phyloP scores from a whole-genome alignment of 92 coral and sea anemone genomes.

The Parazoanthus swiftii region DNA sequence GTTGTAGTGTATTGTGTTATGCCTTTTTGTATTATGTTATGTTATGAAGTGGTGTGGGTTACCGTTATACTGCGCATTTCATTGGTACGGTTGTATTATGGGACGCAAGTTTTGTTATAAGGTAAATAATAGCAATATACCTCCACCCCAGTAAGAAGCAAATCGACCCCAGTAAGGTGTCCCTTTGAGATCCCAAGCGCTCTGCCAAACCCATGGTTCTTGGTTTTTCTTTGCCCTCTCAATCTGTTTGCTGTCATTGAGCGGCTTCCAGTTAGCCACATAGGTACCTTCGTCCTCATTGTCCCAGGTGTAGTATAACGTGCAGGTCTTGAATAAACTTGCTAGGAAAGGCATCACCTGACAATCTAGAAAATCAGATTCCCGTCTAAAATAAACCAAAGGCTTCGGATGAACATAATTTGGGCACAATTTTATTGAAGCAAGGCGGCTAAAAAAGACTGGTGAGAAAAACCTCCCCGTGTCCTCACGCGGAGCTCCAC shows the following conservation, averaged over 20 bases:
- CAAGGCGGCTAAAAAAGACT: no score
- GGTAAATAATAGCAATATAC: slow-evolving; percentile 36
- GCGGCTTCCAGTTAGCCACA: slow-evolving; percentile 62
- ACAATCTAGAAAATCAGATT: slow-evolving; percentile 50
- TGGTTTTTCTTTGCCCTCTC: slow-evolving; percentile 50
- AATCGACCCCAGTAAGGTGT: slow-evolving; percentile 90
- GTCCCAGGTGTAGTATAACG: slow-evolving; percentile 64
- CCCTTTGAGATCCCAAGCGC: slow-evolving; percentile 76
- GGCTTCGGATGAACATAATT: no score
- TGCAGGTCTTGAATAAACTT: slow-evolving; percentile 51
- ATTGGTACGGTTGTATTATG: not conserved
- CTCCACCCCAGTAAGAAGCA: slow-evolving; percentile 90
- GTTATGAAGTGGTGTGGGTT: not conserved
- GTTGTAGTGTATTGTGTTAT: not conserved
- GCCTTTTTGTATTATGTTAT: not conserved
- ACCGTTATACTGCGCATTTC: not conserved
- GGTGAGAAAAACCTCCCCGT: no score
- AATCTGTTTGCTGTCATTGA: slow-evolving; percentile 54
- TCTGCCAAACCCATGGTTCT: slow-evolving; percentile 66
- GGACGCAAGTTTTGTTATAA: not conserved
- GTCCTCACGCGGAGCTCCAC: no score
- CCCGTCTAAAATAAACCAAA: not conserved
- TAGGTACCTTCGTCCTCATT: slow-evolving; percentile 70
- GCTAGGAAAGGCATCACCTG: slow-evolving; percentile 47
- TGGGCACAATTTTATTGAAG: no score